Conservation (phyloP, 1,140 invertebrate genomes). For the Neuroterus valhalla region DNA sequence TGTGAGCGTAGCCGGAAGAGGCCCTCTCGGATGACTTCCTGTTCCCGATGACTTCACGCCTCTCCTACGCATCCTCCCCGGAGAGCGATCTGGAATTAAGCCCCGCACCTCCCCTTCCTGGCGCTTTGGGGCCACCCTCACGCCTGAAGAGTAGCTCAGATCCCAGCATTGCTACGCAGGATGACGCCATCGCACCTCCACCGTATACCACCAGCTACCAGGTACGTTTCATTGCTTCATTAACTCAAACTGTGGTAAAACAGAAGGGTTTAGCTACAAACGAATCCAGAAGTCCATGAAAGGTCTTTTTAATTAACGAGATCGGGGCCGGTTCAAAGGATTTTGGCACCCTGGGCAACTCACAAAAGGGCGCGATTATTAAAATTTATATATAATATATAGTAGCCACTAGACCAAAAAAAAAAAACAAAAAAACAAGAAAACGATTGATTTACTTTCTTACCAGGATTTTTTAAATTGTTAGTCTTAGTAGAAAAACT, state of each 20-base stretch:
- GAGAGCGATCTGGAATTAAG: slow-evolving; percentile 95
- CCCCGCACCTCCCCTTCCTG: slow-evolving; percentile 80
- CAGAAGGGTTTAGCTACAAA: too few relatives aligned
- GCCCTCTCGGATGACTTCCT: slow-evolving; percentile 96
- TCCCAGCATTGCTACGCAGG: slow-evolving; percentile 86
- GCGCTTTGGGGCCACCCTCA: slow-evolving; percentile 78
- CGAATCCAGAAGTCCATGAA: too few relatives aligned
- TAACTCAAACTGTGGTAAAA: neutral
- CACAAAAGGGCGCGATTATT: too few relatives aligned
- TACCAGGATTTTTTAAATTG: too few relatives aligned
- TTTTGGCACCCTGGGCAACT: too few relatives aligned
- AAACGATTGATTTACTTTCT: too few relatives aligned
- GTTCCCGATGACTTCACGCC: slow-evolving; percentile 96
- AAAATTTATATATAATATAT: too few relatives aligned
- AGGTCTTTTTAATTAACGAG: too few relatives aligned
- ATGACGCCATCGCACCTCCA: slow-evolving; percentile 75
- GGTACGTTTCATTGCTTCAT: slow-evolving; percentile 49
- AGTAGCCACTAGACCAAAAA: too few relatives aligned
- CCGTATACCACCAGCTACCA: slow-evolving; percentile 78
- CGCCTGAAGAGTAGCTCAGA: slow-evolving; percentile 91
- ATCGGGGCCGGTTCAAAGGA: too few relatives aligned
- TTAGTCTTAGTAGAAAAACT: too few relatives aligned
- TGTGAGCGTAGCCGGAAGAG: slow-evolving; percentile 83
- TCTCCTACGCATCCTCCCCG: slow-evolving; percentile 96
- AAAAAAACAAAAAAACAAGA: too few relatives aligned